Evolutionary conservation across 2,113 vertebrate species (phyloP), one percentile per base, ranked within the genome.

Genomic region (Psilopogon haemacephalus): DNA sequence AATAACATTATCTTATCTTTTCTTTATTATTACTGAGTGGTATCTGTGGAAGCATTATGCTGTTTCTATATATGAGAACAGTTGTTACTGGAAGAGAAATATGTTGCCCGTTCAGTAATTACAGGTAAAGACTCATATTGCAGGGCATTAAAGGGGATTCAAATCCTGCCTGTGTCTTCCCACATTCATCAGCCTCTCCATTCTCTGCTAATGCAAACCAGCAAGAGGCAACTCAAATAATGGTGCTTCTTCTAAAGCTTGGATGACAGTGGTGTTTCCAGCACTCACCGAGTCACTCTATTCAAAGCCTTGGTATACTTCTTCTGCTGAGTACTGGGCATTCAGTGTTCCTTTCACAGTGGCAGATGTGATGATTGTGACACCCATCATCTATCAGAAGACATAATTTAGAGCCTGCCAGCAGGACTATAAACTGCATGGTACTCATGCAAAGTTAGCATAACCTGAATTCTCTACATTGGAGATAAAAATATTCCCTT

Each of bases 331-430:
- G 8, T 5, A 86, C 48, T 38, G 56, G 86, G 35, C 3, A 4
- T 30, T 46, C 50, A 46, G 37, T 1, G 3, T 15, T 70, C n/a
- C 50, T 79, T 76, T 67, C 0, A 0, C 1, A 0, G 37, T 26
- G 23, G 32, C 70, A 78, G 59, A 63, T 6, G 0, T 87, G 95
- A 96, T 94, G 70, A 83, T 89, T 89, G 60, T 95, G 96, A 93
- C 90, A 93, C 54, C 72, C 65, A 92, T 88, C 3, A 1, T 96
- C 96, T 95, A 92, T 63, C 62, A 68, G 90, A 64, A 92, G 79
- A 90, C 4, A 11, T 93, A 92, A 96, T 89, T 94, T 91, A 78
- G 52, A 81, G 60, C 87, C 71, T 95, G 82, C 54, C 59, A 91
- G 35, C 30, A 86, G 73, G 82, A 93, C 95, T 44, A 90, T 69